Evolutionary conservation across 2,113 vertebrate genomes (phyloP).

Genomic region (Platycercus adscitus): DNA sequence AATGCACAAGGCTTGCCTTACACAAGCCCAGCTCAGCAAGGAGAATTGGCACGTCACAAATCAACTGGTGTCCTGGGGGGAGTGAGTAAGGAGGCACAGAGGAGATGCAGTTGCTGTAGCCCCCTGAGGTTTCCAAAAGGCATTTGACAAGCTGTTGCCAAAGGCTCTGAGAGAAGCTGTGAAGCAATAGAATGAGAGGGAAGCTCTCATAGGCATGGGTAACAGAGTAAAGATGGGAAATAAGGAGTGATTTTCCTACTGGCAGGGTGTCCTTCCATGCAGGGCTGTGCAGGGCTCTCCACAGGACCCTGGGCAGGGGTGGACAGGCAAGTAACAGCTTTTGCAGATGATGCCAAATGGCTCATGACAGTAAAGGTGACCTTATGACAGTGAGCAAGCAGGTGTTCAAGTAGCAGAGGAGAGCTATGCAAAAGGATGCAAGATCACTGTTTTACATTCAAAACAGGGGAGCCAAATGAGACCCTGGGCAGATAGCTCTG

Average conservation of each 20-base stretch:
- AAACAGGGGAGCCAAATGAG: not conserved
- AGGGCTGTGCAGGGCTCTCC: not conserved
- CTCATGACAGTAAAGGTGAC: not conserved
- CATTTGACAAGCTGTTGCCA: not conserved
- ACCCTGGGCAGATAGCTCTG: not conserved
- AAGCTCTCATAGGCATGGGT: not conserved
- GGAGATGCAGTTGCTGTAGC: not conserved
- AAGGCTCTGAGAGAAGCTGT: not conserved
- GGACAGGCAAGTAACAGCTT: not conserved
- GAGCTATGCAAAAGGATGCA: not conserved
- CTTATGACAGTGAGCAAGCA: not conserved
- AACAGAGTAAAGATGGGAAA: not conserved
- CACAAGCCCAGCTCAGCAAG: not conserved
- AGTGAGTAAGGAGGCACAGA: not conserved
- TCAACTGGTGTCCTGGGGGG: not conserved
- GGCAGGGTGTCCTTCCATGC: not conserved
- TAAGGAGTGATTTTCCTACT: not conserved
- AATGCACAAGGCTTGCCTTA: not conserved
- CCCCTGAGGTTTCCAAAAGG: not conserved
- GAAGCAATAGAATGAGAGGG: not conserved
- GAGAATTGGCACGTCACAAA: not conserved
- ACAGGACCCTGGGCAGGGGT: not conserved
- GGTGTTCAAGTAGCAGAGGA: not conserved
- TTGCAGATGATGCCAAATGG: not conserved
- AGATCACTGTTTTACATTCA: not conserved